Percentiles rank a stretch among this genome's conserved stretches.
Conservation (phyloP, 2,113 vertebrate species). For the Ptilonorhynchus violaceus region DNA sequence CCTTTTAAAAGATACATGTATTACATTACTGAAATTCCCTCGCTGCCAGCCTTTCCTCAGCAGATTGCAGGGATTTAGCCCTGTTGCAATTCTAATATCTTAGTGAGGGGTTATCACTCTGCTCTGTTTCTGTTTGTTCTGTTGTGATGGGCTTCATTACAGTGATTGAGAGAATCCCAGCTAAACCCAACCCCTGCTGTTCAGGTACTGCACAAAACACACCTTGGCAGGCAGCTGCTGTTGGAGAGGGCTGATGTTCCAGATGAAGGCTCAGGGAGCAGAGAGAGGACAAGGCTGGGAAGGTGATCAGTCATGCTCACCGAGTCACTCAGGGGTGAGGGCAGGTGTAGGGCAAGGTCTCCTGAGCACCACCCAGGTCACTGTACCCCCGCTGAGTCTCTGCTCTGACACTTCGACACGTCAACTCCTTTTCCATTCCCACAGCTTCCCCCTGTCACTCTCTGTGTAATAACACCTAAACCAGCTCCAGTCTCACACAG, state of each 20-base stretch:
- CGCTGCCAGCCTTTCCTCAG: neutral
- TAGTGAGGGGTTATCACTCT: neutral
- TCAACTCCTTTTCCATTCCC: neutral
- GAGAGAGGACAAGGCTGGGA: neutral
- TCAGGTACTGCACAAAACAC: neutral
- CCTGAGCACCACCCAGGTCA: neutral
- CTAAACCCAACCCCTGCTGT: neutral
- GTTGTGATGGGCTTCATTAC: neutral
- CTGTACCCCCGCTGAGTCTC: fast-evolving
- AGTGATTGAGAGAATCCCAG: neutral
- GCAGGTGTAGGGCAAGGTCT: neutral
- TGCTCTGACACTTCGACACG: neutral
- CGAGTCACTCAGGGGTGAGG: neutral
- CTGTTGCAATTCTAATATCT: neutral
- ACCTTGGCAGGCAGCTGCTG: neutral
- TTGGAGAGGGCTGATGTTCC: neutral
- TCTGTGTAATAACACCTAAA: neutral
- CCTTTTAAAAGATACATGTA: neutral
- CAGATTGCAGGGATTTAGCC: neutral
- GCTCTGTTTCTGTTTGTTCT: neutral
- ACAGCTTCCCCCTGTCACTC: neutral
- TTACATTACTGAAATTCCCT: neutral
- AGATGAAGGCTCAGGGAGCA: neutral
- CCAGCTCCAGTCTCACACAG: neutral
- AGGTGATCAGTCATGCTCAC: neutral